Evolutionary conservation across 2,113 vertebrate species (phyloP).

Genomic region (Lepus timidus): DNA sequence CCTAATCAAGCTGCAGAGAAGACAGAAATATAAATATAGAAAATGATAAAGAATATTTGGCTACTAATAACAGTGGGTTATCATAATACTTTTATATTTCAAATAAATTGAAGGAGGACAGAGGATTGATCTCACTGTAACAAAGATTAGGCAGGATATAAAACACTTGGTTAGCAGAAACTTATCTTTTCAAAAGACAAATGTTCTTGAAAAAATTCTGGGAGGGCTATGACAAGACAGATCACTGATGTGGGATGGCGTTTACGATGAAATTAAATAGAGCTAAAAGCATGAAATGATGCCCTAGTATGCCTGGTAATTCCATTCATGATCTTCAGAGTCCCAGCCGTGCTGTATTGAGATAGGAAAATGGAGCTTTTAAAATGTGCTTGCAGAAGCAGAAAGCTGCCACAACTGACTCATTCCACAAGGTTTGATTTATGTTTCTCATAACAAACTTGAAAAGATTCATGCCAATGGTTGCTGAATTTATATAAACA

Average conservation of each 20-base stretch:
- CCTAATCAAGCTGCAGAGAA: not conserved
- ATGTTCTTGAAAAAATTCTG: not conserved
- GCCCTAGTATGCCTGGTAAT: not conserved
- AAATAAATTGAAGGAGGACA: not conserved
- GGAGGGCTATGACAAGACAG: not conserved
- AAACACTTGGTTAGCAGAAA: constrained; percentile 9
- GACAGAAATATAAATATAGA: not conserved
- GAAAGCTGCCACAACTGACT: constrained; percentile 57
- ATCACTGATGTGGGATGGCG: not conserved
- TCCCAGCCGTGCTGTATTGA: not conserved
- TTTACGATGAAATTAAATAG: constrained; percentile 38
- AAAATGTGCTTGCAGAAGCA: constrained; percentile 40
- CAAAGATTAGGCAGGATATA: constrained; percentile 15
- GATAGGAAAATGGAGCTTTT: not conserved
- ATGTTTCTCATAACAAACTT: constrained; percentile 67
- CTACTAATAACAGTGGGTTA: not conserved
- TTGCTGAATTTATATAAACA: constrained; percentile 69
- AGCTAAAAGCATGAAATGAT: constrained; percentile 19
- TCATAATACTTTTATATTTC: constrained; percentile 42
- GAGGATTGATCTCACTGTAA: not conserved
- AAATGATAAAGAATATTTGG: not conserved
- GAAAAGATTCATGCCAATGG: constrained; percentile 57
- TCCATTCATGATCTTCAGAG: not conserved
- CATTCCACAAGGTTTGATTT: constrained; percentile 51
- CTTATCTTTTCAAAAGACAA: not conserved